These are phyloP conservation scores for Hololepta plana DNA, from an alignment of 2,888 invertebrate genomes.

Conservation along the genomic window DNA sequence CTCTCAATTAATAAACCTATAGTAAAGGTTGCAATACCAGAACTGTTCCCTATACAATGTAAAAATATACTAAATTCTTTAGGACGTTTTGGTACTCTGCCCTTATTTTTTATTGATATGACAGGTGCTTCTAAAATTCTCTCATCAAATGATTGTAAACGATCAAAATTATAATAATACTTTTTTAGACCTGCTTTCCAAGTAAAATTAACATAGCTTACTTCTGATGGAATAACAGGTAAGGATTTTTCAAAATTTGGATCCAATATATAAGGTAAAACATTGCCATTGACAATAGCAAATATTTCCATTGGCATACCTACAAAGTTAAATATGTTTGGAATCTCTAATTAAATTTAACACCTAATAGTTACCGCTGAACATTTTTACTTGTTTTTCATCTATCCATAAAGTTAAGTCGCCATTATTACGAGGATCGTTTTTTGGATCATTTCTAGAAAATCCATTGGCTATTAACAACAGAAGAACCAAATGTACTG, in stretches of 20 bases:
- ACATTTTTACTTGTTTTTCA: conserved; percentile 78
- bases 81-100: conserved; percentile 67
- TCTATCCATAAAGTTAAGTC: conserved; percentile 81
- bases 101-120: conserved; percentile 70
- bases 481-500: no score
- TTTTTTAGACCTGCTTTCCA: conserved; percentile 71
- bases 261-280: conserved; percentile 70
- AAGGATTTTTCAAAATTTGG: conserved; percentile 80
- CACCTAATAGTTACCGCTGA: conserved; percentile 51
- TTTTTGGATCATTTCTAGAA: conserved; percentile 23
- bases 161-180: conserved; percentile 75
- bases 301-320: conserved; percentile 76
- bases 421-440: conserved; percentile 26
- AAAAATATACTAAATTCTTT: conserved; percentile 82
- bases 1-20: conserved; percentile 73
- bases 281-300: conserved; percentile 75
- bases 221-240: conserved; percentile 83
- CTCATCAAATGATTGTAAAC: conserved; percentile 67
- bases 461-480: conserved; percentile 4
- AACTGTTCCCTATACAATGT: conserved; percentile 74
- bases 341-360: conserved; percentile 2
- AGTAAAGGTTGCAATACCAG: conserved; percentile 73
- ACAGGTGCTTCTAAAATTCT: conserved; percentile 72
- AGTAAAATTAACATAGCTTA: conserved; percentile 78
- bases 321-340: conserved; percentile 24